A percentile compares a stretch with the other conserved stretches of the same genome.
Conservation (phyloP, 2,113 vertebrate species). For the Theristicus caerulescens region DNA sequence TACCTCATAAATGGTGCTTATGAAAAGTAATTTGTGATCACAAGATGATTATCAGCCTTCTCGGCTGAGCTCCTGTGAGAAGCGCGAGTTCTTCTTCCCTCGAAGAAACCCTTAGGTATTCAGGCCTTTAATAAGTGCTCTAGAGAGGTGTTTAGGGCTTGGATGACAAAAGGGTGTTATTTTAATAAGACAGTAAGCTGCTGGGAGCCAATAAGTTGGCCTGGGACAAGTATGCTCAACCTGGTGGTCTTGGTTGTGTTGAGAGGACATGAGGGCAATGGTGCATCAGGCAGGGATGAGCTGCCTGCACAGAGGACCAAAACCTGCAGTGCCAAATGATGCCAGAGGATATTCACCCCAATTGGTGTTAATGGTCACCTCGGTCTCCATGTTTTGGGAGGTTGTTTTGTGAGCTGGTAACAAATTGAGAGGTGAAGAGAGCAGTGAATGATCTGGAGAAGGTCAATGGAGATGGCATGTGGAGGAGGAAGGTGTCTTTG, state of each 20-base stretch:
- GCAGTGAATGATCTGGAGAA: background rate
- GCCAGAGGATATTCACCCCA: background rate
- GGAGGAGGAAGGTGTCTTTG: background rate
- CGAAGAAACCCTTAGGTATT: background rate
- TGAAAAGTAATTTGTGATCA: slow-evolving; percentile 49
- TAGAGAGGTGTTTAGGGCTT: background rate
- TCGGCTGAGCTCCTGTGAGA: background rate
- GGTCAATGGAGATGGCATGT: background rate
- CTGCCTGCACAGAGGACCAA: background rate
- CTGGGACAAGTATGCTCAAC: background rate
- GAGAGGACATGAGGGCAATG: background rate
- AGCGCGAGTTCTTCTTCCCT: background rate
- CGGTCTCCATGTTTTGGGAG: background rate
- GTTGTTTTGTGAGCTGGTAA: background rate
- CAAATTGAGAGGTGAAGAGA: background rate
- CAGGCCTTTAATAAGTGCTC: background rate
- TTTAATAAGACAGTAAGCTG: background rate
- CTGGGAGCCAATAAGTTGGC: background rate
- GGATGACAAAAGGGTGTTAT: background rate
- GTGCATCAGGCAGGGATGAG: background rate
- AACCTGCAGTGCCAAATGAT: background rate
- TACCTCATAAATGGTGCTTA: slow-evolving; percentile 56
- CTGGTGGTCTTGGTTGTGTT: background rate
- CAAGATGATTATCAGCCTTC: slow-evolving; percentile 50
- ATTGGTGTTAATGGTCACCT: background rate